Percentiles rank a stretch among this genome's conserved stretches.
Evolutionary conservation across 2,797 vertebrate genomes (phyloP).

Genomic region (Enteromius unitaeniatus): DNA sequence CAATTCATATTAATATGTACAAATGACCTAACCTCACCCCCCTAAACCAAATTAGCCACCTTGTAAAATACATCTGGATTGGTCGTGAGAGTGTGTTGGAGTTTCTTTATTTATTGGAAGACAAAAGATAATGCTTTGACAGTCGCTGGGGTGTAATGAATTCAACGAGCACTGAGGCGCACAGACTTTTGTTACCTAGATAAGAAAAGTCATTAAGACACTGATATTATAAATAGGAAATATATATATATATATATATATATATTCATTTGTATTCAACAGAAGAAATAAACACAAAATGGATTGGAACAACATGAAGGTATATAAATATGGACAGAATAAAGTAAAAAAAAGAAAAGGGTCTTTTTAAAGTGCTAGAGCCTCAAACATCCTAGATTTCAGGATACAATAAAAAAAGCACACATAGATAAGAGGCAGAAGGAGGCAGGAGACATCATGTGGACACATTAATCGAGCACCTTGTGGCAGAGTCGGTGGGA

Average conservation of each 20-base stretch:
- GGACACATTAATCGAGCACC: conserved; percentile 67
- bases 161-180: neutral
- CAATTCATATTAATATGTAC: too few relatives aligned
- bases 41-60: too few relatives aligned
- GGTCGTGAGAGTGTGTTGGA: too few relatives aligned
- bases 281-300: neutral
- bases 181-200: neutral
- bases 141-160: neutral
- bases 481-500: conserved; percentile 54
- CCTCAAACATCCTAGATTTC: neutral
- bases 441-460: conserved; percentile 67
- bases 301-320: neutral
- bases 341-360: neutral
- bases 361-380: neutral
- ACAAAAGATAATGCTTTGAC: neutral
- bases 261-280: neutral
- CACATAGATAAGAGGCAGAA: conserved; percentile 45
- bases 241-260: neutral
- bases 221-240: neutral
- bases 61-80: too few relatives aligned
- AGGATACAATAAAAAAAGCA: neutral
- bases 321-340: neutral
- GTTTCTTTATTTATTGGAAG: neutral
- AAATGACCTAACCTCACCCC: too few relatives aligned
- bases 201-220: neutral